Base-by-base conservation (phyloP, 2,888 invertebrate species). In the Gasteruption jaculator region DNA sequence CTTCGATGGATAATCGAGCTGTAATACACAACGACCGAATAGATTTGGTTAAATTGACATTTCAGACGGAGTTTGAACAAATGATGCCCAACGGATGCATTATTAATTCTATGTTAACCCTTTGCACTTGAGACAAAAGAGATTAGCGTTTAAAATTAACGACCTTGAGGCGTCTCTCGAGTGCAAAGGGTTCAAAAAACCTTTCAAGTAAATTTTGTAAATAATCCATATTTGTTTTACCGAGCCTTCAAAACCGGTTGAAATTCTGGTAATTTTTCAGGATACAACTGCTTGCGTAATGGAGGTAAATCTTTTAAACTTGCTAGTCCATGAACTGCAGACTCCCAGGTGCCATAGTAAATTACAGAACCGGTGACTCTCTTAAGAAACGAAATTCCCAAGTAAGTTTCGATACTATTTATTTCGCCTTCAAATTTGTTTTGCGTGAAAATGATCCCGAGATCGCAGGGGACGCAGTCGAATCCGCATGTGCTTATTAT, bases 401-500 rank as follows among this genome's bases (percentile, higher is more conserved):
- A 52, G 63, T 84, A 92, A 1, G 82, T 80, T 65, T 86, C 85
- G 32, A 86, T 80, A 0, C 85, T 83, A 72, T 92, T 91, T 5
- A 92, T 64, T 12, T 67, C 65, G 73, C 89, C 91, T 48, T 77
- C 76, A 61, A 92, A 92, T 57, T 90, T 79, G 50, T 86, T 74
- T 60, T 86, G 80, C 26, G 89, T 73, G 67, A 79, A 91, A n/a
- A 85, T 71, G 0, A 87, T 73, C 1, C 96, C 95, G 72, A 94
- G 72, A 63, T 97, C 96, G 32, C 82, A 78, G 11, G 95, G 94
- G 51, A 96, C 85, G 60, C 90, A 87, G 71, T 96, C 96, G 68
- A 91, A 88, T 20, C 96, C 96, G 72, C 94, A 95, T 2, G 94
- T 86, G 52, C 90, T 91, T 19, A 97, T 73, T 6, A 96, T 75